Evolutionary conservation across 1,140 invertebrate species (phyloP).

Genomic region (Solen grandis): DNA sequence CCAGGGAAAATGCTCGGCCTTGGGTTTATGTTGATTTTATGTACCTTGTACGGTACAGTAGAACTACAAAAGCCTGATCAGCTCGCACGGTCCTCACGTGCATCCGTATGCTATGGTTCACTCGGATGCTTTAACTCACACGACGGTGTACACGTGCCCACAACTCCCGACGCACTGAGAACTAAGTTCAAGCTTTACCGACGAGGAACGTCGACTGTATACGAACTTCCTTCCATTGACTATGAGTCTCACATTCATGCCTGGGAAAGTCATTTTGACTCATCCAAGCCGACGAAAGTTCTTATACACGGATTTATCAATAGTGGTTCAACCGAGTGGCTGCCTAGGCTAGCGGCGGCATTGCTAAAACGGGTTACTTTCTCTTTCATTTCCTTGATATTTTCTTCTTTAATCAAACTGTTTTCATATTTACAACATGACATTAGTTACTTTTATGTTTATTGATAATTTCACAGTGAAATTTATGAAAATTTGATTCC

Average conservation of each 20-base stretch:
- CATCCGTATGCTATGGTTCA: slow-evolving; percentile 1
- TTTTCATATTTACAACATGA: too few relatives aligned
- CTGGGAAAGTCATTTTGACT: slow-evolving; percentile 12
- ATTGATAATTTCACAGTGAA: slow-evolving; percentile 63
- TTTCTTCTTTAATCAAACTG: too few relatives aligned
- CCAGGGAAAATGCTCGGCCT: too few relatives aligned
- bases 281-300: slow-evolving; percentile 40
- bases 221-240: background rate
- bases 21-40: too few relatives aligned
- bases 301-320: slow-evolving; percentile 55
- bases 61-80: too few relatives aligned
- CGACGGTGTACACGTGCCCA: background rate
- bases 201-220: background rate
- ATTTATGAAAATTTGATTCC: slow-evolving; percentile 79
- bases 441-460: background rate
- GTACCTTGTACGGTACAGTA: too few relatives aligned
- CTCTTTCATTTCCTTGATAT: too few relatives aligned
- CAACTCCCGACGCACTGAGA: background rate
- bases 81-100: too few relatives aligned
- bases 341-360: slow-evolving; percentile 2
- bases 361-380: slow-evolving; percentile 80
- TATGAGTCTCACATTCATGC: background rate
- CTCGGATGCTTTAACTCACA: slow-evolving; percentile 8
- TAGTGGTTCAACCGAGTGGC: slow-evolving; percentile 15
- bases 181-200: background rate